phyloP scores from a whole-genome alignment of 1,140 invertebrate species.

The Euglossa dilemma region DNA sequence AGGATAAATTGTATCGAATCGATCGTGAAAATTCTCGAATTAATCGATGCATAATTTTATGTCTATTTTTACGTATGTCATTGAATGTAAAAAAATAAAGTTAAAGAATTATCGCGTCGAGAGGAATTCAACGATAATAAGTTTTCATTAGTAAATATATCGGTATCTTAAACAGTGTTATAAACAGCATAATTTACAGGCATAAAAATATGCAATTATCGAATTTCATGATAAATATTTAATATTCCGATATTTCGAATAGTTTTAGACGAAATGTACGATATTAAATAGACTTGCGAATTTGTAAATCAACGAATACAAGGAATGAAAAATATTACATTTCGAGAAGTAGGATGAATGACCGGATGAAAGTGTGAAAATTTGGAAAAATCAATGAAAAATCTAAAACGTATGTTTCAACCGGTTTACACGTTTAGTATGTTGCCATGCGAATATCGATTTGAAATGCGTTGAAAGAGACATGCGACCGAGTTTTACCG shows the following conservation, averaged over 20 bases:
- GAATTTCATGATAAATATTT: no score
- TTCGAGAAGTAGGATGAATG: no score
- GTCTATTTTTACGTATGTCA: neutral
- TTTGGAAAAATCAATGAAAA: neutral
- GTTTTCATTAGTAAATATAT: no score
- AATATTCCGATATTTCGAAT: no score
- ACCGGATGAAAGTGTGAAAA: no score
- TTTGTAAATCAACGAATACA: no score
- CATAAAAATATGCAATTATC: no score
- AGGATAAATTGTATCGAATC: neutral
- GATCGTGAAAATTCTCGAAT: neutral
- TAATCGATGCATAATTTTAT: neutral
- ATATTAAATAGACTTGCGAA: no score
- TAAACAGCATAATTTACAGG: neutral
- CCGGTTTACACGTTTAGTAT: neutral
- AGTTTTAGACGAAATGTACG: no score
- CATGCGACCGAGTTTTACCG: conserved; percentile 17
- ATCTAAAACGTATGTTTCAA: neutral
- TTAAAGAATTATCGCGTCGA: neutral
- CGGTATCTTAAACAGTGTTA: neutral
- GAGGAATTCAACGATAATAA: neutral
- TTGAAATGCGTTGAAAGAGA: neutral
- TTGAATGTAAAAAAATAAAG: neutral
- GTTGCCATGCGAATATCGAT: conserved; percentile 46
- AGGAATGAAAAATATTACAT: no score